Percentiles rank a stretch among this genome's conserved stretches.
Conservation (phyloP, 2,797 vertebrate genomes). For the Rhinella marina region DNA sequence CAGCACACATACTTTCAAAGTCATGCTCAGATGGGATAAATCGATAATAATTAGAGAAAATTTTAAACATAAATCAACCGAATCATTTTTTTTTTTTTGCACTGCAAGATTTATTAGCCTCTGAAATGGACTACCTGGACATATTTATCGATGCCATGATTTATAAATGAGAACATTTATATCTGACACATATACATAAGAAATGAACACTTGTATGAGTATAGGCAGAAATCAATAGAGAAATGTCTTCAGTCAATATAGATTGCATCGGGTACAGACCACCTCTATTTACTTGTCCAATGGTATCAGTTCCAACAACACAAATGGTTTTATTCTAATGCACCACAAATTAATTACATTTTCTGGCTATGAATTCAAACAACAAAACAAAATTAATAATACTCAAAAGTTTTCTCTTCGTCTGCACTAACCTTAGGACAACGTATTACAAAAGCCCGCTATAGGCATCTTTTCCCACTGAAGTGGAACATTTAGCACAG, state of each 20-base stretch:
- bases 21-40: slow-evolving; percentile 42
- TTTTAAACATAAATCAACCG: slow-evolving; percentile 60
- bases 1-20: slow-evolving; percentile 48
- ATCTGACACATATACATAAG: slow-evolving; percentile 55
- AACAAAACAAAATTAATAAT: slow-evolving; percentile 13
- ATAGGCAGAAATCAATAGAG: slow-evolving; percentile 59
- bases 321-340: slow-evolving; percentile 30
- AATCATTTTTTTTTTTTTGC: slow-evolving; percentile 41
- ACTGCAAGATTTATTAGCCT: slow-evolving; percentile 53
- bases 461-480: slow-evolving; percentile 22
- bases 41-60: slow-evolving; percentile 59
- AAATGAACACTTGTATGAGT: slow-evolving; percentile 56
- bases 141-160: slow-evolving; percentile 60
- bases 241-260: slow-evolving; percentile 54
- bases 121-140: slow-evolving; percentile 49
- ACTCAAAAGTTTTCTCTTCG: background rate
- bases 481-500: slow-evolving; percentile 30
- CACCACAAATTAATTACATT: slow-evolving; percentile 33
- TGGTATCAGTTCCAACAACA: slow-evolving; percentile 22
- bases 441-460: slow-evolving; percentile 21
- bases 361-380: slow-evolving; percentile 17
- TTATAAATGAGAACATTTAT: slow-evolving; percentile 60
- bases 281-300: slow-evolving; percentile 27
- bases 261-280: slow-evolving; percentile 21
- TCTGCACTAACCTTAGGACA: slow-evolving; percentile 30